Evolutionary conservation across 2,888 invertebrate genomes (phyloP).

Genomic region (Caprella mutica): DNA sequence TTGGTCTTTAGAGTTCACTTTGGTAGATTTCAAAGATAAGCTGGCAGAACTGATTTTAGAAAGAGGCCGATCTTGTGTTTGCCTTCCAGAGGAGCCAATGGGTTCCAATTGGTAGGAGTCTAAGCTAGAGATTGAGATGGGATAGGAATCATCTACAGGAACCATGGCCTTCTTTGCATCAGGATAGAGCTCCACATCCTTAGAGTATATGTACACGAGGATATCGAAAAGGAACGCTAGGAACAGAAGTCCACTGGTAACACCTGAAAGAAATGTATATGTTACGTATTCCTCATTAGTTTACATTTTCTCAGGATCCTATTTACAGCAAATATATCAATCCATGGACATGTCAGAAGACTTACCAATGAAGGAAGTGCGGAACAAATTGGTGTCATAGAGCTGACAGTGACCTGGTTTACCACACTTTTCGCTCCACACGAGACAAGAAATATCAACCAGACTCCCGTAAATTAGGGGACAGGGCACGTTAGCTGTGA

Average conservation of each 20-base stretch:
- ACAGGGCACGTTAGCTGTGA: conserved; percentile 72
- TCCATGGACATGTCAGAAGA: conserved; percentile 7
- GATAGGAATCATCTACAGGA: too few species aligned
- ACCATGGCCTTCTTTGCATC: conserved; percentile 40
- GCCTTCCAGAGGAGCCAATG: too few species aligned
- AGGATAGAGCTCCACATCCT: conserved; percentile 59
- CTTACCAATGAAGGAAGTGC: conserved; percentile 73
- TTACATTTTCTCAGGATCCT: background rate
- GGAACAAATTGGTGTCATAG: conserved; percentile 71
- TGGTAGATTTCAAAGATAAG: too few species aligned
- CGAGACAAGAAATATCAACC: conserved; percentile 78
- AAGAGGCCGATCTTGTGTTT: too few species aligned
- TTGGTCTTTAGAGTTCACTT: too few species aligned
- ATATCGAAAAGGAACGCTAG: conserved; percentile 79
- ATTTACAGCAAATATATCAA: background rate
- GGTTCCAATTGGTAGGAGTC: too few species aligned
- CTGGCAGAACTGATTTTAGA: too few species aligned
- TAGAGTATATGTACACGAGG: conserved; percentile 78
- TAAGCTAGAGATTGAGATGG: too few species aligned
- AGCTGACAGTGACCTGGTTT: conserved; percentile 71
- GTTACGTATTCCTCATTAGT: background rate
- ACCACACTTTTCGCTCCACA: conserved; percentile 72
- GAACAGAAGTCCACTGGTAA: conserved; percentile 71
- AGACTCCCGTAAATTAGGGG: conserved; percentile 89
- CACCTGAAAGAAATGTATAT: conserved; percentile 49